These are phyloP conservation scores for Brachymystax lenok DNA, from an alignment of 2,797 vertebrate species.

Conservation along the genomic window DNA sequence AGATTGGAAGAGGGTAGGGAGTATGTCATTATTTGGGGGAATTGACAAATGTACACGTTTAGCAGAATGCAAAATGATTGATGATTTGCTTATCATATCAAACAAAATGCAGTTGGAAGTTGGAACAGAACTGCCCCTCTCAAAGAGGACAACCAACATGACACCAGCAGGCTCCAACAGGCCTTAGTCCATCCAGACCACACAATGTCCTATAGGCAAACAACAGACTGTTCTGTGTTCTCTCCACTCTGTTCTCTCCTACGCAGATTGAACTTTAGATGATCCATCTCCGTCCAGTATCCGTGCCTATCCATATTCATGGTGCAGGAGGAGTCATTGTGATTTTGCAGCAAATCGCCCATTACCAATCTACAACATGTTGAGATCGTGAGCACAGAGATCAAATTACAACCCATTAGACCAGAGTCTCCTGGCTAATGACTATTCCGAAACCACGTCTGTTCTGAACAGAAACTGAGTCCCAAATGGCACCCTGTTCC, in stretches of 20 bases:
- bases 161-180: too few relatives aligned
- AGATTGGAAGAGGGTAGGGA: neutral
- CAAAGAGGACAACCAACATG: too few relatives aligned
- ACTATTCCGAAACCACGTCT: too few relatives aligned
- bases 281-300: neutral
- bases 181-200: neutral
- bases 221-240: neutral
- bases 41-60: neutral
- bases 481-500: too few relatives aligned
- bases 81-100: neutral
- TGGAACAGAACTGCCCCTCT: too few relatives aligned
- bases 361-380: constrained; percentile 13
- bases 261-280: neutral
- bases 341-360: constrained; percentile 6
- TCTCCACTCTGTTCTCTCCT: neutral
- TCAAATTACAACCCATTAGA: neutral
- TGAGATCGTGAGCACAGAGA: constrained; percentile 7
- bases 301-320: constrained; percentile 20
- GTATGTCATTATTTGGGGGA: constrained; percentile 5
- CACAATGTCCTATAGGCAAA: neutral
- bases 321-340: neutral
- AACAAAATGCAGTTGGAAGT: neutral
- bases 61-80: neutral
- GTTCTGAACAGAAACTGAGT: too few relatives aligned
- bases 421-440: too few relatives aligned